Percentiles rank a stretch among this genome's conserved stretches.
Conservation (phyloP, 2,113 vertebrate genomes). For the Baryphthengus martii region DNA sequence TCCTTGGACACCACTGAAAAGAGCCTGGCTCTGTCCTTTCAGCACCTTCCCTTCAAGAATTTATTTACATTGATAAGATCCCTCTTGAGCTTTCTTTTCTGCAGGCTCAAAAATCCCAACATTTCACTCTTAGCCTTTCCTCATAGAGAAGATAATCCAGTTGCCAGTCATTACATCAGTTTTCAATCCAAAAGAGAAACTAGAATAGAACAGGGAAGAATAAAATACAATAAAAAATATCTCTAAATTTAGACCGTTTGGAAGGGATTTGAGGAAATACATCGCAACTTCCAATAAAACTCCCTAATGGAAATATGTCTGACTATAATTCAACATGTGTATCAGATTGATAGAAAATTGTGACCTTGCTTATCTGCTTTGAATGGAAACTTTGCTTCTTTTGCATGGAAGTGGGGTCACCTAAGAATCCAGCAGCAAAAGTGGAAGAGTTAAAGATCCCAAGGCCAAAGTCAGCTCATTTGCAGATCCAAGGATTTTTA, state of each 20-base stretch:
- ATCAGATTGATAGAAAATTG: not conserved
- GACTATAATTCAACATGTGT: not conserved
- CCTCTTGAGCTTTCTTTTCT: not conserved
- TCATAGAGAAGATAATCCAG: not conserved
- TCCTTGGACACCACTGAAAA: too few relatives aligned
- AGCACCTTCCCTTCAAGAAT: not conserved
- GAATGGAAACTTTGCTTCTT: not conserved
- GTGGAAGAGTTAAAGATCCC: not conserved
- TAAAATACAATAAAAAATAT: not conserved
- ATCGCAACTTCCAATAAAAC: not conserved
- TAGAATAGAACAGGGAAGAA: not conserved
- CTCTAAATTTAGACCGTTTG: not conserved
- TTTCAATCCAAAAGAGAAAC: not conserved
- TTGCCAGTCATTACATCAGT: not conserved
- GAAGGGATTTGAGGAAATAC: not conserved
- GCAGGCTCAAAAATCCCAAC: not conserved
- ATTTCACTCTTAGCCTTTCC: not conserved
- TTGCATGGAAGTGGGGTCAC: not conserved
- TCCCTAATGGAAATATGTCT: not conserved
- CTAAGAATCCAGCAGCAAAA: not conserved
- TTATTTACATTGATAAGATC: not conserved
- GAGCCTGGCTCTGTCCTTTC: too few relatives aligned
- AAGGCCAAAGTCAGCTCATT: not conserved
- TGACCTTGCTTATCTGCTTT: not conserved
- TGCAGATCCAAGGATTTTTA: not conserved